Base-by-base conservation (phyloP, 37 sponge, comb jelly and placozoan species). In the Haliclona indistincta region DNA sequence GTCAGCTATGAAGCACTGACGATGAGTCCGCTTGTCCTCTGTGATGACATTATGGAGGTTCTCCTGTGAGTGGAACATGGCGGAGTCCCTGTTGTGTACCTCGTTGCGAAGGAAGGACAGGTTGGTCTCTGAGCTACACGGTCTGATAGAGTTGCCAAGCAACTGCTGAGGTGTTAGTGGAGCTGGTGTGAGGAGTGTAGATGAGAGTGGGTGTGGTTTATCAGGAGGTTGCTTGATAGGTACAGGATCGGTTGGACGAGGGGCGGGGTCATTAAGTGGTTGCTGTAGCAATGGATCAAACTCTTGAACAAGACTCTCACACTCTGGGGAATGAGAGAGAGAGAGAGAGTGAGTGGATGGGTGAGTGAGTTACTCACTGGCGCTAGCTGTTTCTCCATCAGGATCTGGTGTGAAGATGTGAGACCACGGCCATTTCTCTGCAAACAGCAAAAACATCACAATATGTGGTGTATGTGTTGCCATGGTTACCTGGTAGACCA, bases 371-470 rank as follows among this genome's bases (percentile, higher is more conserved):
- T n/a, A 25, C 60, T 58, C 13, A 88, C 89, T 64, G 17, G 84
- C 89, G 1, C 83, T 33, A 4, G 74, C 82, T 36, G 88, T 88
- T 15, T 60, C 70, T 29, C 88, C 88, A 17, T 81, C 64, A 56
- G 68, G 61, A 44, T 74, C 83, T 3, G 84, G 89, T 30, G 74
- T 73, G 69, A 89, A 76, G 65, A 89, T 89, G 51, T 89, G 84
- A 61, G 76, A 74, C 89, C 89, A 89, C 0, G 89, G 89, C 89
- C 89, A 89, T 3, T 35, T 71, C 32, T 76, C 82, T 39, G 79
- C 56, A 29, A 73, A 70, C 3, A 33, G 73, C 0, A 33, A 22
- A 2, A 30, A 1, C 42, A 19, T 4, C 2, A 4, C 2, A 2
- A 3, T 33, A 4, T 4, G 36, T 5, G 20, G 6, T 34, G 67